Evolutionary conservation across 2,113 vertebrate species (phyloP).

Genomic region (Crotalus viridis): DNA sequence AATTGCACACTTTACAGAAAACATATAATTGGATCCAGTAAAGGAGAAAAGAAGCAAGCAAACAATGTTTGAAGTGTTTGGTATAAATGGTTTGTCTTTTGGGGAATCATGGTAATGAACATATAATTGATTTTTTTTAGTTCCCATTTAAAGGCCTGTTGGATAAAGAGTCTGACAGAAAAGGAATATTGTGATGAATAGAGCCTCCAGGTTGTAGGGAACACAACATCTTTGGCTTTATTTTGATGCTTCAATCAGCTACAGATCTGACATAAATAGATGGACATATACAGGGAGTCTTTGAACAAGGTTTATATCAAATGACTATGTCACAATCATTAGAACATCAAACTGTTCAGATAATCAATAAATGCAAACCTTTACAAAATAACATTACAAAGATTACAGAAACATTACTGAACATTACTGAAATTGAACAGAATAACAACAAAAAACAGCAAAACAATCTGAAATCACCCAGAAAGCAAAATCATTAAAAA

Average conservation of each 20-base stretch:
- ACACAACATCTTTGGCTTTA: background rate
- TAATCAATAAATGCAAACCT: background rate
- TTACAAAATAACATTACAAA: background rate
- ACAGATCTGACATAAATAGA: background rate
- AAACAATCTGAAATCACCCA: background rate
- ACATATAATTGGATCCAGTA: background rate
- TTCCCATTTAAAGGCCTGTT: background rate
- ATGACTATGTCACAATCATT: background rate
- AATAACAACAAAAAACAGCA: background rate
- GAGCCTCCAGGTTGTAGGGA: background rate
- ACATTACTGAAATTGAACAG: background rate
- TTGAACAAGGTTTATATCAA: background rate
- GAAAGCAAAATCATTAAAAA: background rate
- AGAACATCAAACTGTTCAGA: background rate
- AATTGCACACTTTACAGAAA: conserved; percentile 1
- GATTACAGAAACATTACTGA: background rate
- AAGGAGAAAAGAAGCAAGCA: background rate
- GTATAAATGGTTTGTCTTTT: background rate
- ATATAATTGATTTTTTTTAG: conserved; percentile 8
- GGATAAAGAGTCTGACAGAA: background rate
- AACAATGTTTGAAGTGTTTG: background rate
- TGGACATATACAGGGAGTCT: background rate
- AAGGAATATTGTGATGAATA: background rate
- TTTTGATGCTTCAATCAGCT: background rate
- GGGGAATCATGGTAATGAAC: background rate